Base-by-base conservation (phyloP, 2,797 vertebrate genomes). In the Alosa sapidissima region DNA sequence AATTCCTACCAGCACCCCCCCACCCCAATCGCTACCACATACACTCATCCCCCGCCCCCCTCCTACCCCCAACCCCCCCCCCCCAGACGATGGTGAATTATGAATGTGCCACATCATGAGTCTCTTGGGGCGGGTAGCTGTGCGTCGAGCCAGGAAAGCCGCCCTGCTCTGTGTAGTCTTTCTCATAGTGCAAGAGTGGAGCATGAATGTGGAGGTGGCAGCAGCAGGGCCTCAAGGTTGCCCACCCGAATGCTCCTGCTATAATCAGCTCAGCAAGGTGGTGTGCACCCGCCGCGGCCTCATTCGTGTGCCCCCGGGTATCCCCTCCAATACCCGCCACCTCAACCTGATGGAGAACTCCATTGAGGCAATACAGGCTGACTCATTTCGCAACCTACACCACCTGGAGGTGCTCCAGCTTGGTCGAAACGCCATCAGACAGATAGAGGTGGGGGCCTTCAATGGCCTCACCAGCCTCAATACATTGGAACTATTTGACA, bases 281-380 rank as follows among this genome's bases (percentile, higher is more conserved):
- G 98, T 99, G 88, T 99, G 98, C 93, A 99, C 97, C 81, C 97
- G 98, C 1, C 95, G 98, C 52, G 97, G 97, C 87, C 96, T 99
- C 87, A 95, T 95, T 7, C 96, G 96, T 82, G 97, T 99, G 81
- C 98, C 98, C 81, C 95, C 95, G 62, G 98, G 98, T 68, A 98
- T 99, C 91, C 98, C 98, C 86, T 95, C 97, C 91, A 98, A 97
- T 94, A 99, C 98, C 85, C 96, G 98, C 72, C 96, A 98, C 91
- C 97, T 99, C 95, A 99, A 99, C 96, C 96, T 99, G 88, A 99
- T 99, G 98, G 98, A 99, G 94, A 99, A 99, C 94, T 96, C 96
- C 92, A 99, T 99, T 83, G 97, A 97, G 94, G 90, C 97, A 93
- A 97, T 99, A 93, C 97, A 99, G 94, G 98, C 97, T 0, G 98